Evolutionary conservation across 1,140 invertebrate genomes (phyloP).

Genomic region (Drosophila ercepeae): DNA sequence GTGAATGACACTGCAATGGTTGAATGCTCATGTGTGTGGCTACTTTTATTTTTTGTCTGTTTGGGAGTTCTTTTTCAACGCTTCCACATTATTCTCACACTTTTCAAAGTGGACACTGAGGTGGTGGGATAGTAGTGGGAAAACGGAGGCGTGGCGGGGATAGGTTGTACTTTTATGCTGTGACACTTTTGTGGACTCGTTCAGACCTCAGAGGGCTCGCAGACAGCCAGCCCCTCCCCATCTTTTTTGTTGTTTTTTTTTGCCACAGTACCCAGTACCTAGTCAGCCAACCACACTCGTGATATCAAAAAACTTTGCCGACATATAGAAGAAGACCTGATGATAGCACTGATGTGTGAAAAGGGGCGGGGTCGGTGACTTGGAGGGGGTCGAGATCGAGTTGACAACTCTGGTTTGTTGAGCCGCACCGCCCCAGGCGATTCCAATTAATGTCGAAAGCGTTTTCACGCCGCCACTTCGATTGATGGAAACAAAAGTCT

Average conservation of each 20-base stretch:
- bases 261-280: conserved; percentile 13
- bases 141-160: conserved; percentile 11
- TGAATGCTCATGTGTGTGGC: conserved; percentile 18
- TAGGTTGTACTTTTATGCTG: conserved; percentile 73
- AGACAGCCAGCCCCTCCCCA: background rate
- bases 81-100: conserved; percentile 74
- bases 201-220: conserved; percentile 18
- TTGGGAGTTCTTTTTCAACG: conserved; percentile 39
- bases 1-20: conserved; percentile 70
- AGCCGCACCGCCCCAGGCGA: conserved; percentile 7
- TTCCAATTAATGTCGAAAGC: conserved; percentile 64
- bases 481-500: conserved; percentile 58
- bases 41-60: conserved; percentile 19
- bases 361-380: conserved; percentile 2
- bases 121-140: background rate
- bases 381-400: conserved; percentile 14
- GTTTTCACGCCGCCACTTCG: conserved; percentile 64
- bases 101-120: conserved; percentile 51
- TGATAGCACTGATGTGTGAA: conserved; percentile 57
- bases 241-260: conserved; percentile 2
- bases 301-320: conserved; percentile 78
- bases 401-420: conserved; percentile 48
- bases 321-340: conserved; percentile 47
- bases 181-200: conserved; percentile 67
- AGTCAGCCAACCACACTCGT: conserved; percentile 52